Conservation (phyloP, 2,888 invertebrate genomes). For the Caenorhabditis doughertyi region DNA sequence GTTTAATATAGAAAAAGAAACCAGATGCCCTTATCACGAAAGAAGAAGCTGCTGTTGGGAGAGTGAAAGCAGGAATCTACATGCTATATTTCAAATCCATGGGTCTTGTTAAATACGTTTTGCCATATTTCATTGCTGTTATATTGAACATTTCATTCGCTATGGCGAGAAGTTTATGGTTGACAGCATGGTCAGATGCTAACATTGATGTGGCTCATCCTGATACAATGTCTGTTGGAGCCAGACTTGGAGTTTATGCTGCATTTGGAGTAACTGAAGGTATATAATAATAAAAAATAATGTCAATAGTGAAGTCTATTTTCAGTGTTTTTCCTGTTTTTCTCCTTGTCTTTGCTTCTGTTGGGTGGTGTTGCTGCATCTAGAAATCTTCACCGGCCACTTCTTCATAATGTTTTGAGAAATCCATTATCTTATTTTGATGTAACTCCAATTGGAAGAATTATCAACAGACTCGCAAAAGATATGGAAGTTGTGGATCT, state of each 20-base stretch:
- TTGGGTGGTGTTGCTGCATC: slow-evolving; percentile 80
- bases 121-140: slow-evolving; percentile 66
- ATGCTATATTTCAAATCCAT: slow-evolving; percentile 78
- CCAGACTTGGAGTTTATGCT: slow-evolving; percentile 78
- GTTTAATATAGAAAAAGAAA: slow-evolving; percentile 28
- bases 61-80: slow-evolving; percentile 78
- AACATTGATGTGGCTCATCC: slow-evolving; percentile 68
- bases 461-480: slow-evolving; percentile 80
- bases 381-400: slow-evolving; percentile 78
- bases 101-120: slow-evolving; percentile 74
- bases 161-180: slow-evolving; percentile 79
- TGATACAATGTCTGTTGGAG: slow-evolving; percentile 65
- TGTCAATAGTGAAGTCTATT: not conserved
- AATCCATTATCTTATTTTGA: slow-evolving; percentile 81
- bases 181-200: slow-evolving; percentile 81
- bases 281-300: slow-evolving; percentile 27
- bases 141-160: slow-evolving; percentile 69
- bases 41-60: slow-evolving; percentile 79
- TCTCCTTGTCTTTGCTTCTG: slow-evolving; percentile 74
- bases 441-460: slow-evolving; percentile 81
- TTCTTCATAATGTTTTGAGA: slow-evolving; percentile 75
- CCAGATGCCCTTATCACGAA: slow-evolving; percentile 73
- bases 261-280: slow-evolving; percentile 78
- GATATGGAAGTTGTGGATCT: slow-evolving; percentile 82
- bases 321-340: slow-evolving; percentile 71